A percentile compares a stretch with the other conserved stretches of the same genome.
Evolutionary conservation across 2,797 vertebrate genomes (phyloP).

Genomic region (Pangasius larnaudii): DNA sequence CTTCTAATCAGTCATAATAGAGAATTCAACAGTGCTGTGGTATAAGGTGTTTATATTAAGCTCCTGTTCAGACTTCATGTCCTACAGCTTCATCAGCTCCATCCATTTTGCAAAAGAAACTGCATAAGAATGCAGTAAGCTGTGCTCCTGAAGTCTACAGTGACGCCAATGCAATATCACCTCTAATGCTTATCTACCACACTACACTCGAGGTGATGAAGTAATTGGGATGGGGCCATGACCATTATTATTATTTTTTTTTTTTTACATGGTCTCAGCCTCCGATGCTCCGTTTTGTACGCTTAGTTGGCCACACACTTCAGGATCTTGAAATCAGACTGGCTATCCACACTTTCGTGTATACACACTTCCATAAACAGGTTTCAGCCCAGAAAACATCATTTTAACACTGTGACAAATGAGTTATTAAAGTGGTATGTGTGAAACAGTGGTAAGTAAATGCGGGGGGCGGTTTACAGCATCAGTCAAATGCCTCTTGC

Average conservation of each 20-base stretch:
- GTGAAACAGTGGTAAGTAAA: neutral
- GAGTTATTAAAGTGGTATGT: neutral
- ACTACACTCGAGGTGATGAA: neutral
- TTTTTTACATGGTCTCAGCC: neutral
- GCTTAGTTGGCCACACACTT: neutral
- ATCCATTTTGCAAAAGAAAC: neutral
- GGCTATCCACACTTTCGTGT: neutral
- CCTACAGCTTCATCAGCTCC: neutral
- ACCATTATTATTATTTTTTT: neutral
- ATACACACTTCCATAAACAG: neutral
- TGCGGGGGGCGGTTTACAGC: neutral
- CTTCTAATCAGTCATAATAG: neutral
- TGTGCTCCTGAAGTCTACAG: neutral
- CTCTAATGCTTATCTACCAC: neutral
- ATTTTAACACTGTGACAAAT: neutral
- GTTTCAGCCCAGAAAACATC: neutral
- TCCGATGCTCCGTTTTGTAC: neutral
- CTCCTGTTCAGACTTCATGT: neutral
- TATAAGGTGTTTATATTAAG: slow-evolving; percentile 1
- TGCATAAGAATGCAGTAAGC: neutral
- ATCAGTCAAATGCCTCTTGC: neutral
- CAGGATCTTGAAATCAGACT: neutral
- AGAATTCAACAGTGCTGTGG: neutral
- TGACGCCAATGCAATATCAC: neutral
- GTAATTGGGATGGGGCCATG: neutral